Percentiles rank a stretch among this genome's conserved stretches.
Evolutionary conservation across 92 coral and sea anemone genomes (phyloP).

Genomic region (Heliopora coerulea): DNA sequence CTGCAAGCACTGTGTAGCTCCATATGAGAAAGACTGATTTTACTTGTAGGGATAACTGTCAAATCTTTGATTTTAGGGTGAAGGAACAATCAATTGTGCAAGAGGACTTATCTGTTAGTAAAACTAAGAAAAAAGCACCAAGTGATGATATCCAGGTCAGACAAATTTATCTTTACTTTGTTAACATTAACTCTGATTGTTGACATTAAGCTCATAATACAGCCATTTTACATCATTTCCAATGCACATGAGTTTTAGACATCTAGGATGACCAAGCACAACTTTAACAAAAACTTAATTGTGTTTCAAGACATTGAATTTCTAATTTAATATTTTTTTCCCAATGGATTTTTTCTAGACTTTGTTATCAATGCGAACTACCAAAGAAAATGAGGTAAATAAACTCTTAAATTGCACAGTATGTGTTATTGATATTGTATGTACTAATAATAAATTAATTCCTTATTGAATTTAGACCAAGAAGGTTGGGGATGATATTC

Average conservation of each 20-base stretch:
- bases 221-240: background rate
- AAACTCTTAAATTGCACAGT: background rate
- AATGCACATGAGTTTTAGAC: too few species aligned
- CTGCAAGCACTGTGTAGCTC: too few species aligned
- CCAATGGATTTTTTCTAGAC: slow-evolving; percentile 44
- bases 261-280: too few species aligned
- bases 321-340: too few species aligned
- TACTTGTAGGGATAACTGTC: too few species aligned
- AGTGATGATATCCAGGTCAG: slow-evolving; percentile 40
- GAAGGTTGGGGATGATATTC: slow-evolving; percentile 92
- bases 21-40: too few species aligned
- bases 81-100: slow-evolving; percentile 1
- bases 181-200: too few species aligned
- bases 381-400: slow-evolving; percentile 85
- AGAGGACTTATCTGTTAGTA: slow-evolving; percentile 20
- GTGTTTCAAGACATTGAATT: too few species aligned
- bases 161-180: background rate
- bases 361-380: slow-evolving; percentile 87
- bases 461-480: slow-evolving; percentile 60
- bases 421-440: background rate
- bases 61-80: background rate
- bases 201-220: too few species aligned
- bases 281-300: too few species aligned
- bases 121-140: slow-evolving; percentile 24
- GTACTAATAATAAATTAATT: background rate